These are phyloP conservation scores for Lutjanus argentimaculatus DNA, from an alignment of 2,797 vertebrate species.

Conservation along the genomic window DNA sequence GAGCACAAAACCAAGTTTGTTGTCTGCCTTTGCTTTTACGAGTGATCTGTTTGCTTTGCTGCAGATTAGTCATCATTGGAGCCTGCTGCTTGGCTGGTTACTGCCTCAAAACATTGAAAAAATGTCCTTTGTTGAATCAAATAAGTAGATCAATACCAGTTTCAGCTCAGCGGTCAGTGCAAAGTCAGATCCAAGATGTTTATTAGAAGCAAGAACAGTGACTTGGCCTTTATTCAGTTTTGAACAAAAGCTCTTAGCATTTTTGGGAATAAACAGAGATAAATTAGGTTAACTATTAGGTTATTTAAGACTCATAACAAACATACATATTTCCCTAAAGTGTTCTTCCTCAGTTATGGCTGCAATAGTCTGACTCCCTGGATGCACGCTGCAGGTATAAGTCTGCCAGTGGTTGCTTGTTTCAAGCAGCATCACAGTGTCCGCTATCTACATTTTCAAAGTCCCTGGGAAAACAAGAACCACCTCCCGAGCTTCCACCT, in stretches of 20 bases:
- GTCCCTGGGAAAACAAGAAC: too few relatives aligned
- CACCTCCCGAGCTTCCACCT: too few relatives aligned
- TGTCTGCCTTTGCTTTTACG: neutral
- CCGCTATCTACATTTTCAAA: too few relatives aligned
- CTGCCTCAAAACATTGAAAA: neutral
- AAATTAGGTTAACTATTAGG: too few relatives aligned
- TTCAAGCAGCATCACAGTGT: too few relatives aligned
- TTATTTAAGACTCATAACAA: neutral
- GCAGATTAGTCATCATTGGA: conserved; percentile 5
- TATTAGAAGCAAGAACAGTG: neutral
- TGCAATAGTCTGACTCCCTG: too few relatives aligned
- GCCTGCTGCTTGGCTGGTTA: neutral
- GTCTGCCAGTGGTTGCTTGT: too few relatives aligned
- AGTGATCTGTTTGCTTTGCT: neutral
- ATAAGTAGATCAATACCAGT: neutral
- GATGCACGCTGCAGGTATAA: too few relatives aligned
- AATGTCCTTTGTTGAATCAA: neutral
- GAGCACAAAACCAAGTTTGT: neutral
- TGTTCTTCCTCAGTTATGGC: too few relatives aligned
- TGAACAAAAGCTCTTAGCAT: too few relatives aligned
- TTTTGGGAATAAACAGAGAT: too few relatives aligned
- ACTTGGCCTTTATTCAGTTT: too few relatives aligned
- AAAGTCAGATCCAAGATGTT: neutral
- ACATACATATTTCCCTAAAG: neutral
- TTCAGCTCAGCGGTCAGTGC: neutral